Evolutionary conservation across 2,888 invertebrate species (phyloP).

Genomic region (Acleris holmiana): DNA sequence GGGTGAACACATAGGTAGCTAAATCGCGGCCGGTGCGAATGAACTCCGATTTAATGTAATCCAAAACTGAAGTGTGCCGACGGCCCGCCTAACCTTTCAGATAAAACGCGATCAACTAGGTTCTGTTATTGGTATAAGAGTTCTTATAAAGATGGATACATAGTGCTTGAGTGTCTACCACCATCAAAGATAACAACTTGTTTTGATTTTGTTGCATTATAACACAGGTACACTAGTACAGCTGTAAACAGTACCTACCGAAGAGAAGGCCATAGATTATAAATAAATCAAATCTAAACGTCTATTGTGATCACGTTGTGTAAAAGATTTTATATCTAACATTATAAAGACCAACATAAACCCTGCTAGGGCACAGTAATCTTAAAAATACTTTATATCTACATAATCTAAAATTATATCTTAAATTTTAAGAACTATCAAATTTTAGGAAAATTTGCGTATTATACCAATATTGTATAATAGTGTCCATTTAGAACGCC

Average conservation of each 20-base stretch:
- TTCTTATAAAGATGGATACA: conserved; percentile 13
- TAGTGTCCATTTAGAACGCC: conserved; percentile 6
- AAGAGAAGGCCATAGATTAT: conserved; percentile 28
- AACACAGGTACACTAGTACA: conserved; percentile 13
- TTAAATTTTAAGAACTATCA: too few relatives aligned
- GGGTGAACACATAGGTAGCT: conserved; percentile 61
- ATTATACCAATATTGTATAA: too few relatives aligned
- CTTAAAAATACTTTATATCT: too few relatives aligned
- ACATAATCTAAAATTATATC: too few relatives aligned
- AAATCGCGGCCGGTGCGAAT: conserved; percentile 76
- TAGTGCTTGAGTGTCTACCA: conserved; percentile 12
- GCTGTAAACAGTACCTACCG: conserved; percentile 21
- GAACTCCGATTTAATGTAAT: conserved; percentile 79
- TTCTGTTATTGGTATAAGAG: conserved; percentile 43
- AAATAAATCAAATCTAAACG: neutral
- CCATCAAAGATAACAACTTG: conserved; percentile 24
- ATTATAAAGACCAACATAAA: too few relatives aligned
- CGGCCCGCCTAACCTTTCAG: conserved; percentile 75
- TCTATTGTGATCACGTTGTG: too few relatives aligned
- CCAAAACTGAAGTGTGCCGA: conserved; percentile 75
- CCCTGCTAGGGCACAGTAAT: too few relatives aligned
- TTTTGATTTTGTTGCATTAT: conserved; percentile 32
- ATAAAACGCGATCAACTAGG: conserved; percentile 62
- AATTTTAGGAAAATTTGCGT: too few relatives aligned
- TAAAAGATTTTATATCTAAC: too few relatives aligned